Percentiles rank a stretch among this genome's conserved stretches.
phyloP scores from a whole-genome alignment of 2,888 invertebrate genomes.

The Spicauda simplicius region DNA sequence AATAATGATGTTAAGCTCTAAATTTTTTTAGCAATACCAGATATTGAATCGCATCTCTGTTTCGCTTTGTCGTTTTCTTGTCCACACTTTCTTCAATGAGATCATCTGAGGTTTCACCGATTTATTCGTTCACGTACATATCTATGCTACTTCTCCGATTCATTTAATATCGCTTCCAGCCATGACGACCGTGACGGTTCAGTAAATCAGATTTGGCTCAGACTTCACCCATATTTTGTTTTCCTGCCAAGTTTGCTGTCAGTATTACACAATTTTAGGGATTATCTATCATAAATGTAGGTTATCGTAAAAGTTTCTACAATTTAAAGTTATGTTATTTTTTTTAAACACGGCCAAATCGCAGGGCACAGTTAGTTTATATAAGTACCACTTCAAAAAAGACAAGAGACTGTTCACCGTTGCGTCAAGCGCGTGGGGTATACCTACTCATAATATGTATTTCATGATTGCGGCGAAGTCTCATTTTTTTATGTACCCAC shows the following conservation, averaged over 20 bases:
- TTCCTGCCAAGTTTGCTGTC: constrained; percentile 16
- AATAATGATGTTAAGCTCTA: too few species aligned
- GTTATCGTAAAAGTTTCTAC: not conserved
- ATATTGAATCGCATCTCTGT: too few species aligned
- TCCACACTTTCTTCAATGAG: constrained; percentile 8
- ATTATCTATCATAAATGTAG: not conserved
- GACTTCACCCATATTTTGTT: not conserved
- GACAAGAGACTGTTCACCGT: too few species aligned
- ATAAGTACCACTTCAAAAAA: too few species aligned
- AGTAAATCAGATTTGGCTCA: constrained; percentile 5
- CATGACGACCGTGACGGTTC: not conserved
- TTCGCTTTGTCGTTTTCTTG: constrained; percentile 3
- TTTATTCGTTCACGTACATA: constrained; percentile 8
- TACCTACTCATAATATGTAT: too few species aligned
- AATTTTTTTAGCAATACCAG: too few species aligned
- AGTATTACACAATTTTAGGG: not conserved
- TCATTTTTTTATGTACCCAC: too few species aligned
- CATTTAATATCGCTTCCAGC: constrained; percentile 1
- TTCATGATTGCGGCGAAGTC: too few species aligned
- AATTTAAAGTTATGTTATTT: too few species aligned
- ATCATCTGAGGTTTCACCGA: constrained; percentile 13
- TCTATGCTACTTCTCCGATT: not conserved
- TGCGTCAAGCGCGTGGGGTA: too few species aligned
- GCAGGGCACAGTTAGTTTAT: too few species aligned
- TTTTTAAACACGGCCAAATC: not conserved